A percentile compares a stretch with the other conserved stretches of the same genome.
Evolutionary conservation across 2,113 vertebrate genomes (phyloP).

Genomic region (Sinocyclocheilus rhinocerous): DNA sequence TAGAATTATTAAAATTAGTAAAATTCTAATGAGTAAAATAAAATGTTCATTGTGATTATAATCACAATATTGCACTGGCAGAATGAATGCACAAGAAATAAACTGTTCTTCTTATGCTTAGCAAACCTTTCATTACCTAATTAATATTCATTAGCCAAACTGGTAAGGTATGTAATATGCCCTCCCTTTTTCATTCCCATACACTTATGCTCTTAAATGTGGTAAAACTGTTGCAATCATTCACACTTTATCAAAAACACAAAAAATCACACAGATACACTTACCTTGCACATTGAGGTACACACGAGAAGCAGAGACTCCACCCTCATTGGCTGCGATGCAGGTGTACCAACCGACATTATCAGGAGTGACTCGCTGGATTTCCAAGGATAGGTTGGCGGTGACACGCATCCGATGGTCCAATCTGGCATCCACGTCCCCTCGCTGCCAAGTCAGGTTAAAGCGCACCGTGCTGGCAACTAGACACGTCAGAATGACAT

Average conservation of each 20-base stretch:
- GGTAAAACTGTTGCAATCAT: not conserved
- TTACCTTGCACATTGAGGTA: conserved; percentile 91
- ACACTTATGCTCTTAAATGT: not conserved
- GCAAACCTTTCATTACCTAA: not conserved
- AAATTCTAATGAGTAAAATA: not conserved
- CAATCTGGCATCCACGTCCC: conserved; percentile 70
- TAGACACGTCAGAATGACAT: conserved; percentile 82
- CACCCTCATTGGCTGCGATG: conserved; percentile 83
- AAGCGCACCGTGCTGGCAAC: conserved; percentile 82
- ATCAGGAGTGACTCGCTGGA: conserved; percentile 69
- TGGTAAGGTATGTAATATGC: not conserved
- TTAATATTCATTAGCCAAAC: not conserved
- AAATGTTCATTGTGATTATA: not conserved
- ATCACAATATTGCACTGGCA: not conserved
- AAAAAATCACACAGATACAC: not conserved
- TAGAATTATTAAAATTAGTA: not conserved
- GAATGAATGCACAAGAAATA: not conserved
- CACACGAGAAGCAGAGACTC: conserved; percentile 71
- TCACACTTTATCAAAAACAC: not conserved
- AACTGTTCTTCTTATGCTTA: not conserved
- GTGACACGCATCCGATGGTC: conserved; percentile 73
- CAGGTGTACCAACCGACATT: conserved; percentile 87
- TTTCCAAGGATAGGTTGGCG: conserved; percentile 83
- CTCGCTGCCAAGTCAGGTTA: conserved; percentile 90
- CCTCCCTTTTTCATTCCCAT: not conserved